Evolutionary conservation across 2,797 vertebrate genomes (phyloP), one percentile per base, ranked within the genome.

Genomic region (Mycteria americana): DNA sequence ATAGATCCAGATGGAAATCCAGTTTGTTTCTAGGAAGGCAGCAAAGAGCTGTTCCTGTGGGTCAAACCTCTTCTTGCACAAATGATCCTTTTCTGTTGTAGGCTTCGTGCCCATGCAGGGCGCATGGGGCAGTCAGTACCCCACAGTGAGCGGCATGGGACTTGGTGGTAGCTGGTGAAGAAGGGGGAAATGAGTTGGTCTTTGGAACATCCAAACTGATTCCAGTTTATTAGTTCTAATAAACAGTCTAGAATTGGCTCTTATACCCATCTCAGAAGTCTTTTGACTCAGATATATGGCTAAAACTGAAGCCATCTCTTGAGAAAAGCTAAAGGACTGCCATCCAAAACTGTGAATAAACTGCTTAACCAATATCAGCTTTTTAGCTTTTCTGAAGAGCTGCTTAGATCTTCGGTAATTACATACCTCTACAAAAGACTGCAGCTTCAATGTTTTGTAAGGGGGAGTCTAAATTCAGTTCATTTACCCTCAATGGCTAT

Each of bases 351-450:
- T 31, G 25, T 90, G 88, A 97, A 83, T 91, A 70, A 76, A 45
- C 72, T 87, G 35, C 92, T 92, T 69, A 82, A 41, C 53, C 89
- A 64, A 2, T 41, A 18, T 46, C 46, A 64, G 89, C 82, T 92
- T 92, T 87, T 93, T 69, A 95, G 83, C 69, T 80, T 86, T 94
- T 69, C 54, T 67, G 76, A 93, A 57, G 90, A 95, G 91, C 68
- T 97, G 94, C 85, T 85, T 87, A 92, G 48, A 74, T 79, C 89
- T 72, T 69, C 57, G 56, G 62, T 95, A 97, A 97, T 97, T 97
- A 64, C 39, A 59, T 10, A 91, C 65, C 77, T 97, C 87, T 80
- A 25, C 83, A 90, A 89, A 96, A 87, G 75, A 23, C 56, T 80
- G 48, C 5, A 41, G 62, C 46, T 73, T 96, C 89, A 79, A 1